Conservation (phyloP, 2,888 invertebrate species). For the Odontothrips loti region DNA sequence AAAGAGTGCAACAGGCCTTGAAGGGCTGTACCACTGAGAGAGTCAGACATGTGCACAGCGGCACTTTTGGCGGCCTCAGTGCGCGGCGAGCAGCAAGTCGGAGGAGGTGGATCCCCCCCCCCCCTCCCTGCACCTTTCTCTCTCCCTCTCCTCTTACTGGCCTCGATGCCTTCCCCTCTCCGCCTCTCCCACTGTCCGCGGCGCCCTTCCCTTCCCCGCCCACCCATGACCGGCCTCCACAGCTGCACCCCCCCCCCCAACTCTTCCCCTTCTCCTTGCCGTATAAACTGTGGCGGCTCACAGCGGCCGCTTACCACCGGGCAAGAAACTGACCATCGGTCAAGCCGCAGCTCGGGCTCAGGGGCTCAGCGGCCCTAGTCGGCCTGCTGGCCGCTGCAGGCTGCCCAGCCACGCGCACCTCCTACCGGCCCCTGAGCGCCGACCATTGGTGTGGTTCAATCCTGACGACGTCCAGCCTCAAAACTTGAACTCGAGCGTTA, state of each 20-base stretch:
- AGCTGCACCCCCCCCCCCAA: not conserved
- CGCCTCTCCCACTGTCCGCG: not conserved
- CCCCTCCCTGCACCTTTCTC: not conserved
- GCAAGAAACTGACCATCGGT: not conserved
- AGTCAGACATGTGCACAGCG: not conserved
- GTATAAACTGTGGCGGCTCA: too few species aligned
- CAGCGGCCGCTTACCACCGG: not conserved
- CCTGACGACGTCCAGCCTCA: constrained; percentile 8
- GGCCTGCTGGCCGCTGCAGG: too few species aligned
- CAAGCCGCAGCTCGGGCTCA: not conserved
- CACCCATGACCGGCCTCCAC: too few species aligned
- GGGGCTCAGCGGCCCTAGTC: not conserved
- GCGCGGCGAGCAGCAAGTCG: not conserved
- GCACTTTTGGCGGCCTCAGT: not conserved
- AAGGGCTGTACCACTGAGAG: not conserved
- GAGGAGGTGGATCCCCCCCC: constrained; percentile 2
- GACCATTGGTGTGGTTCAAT: not conserved
- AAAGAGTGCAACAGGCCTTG: not conserved
- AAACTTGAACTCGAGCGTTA: not conserved
- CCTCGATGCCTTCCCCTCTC: not conserved
- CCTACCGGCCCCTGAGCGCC: not conserved
- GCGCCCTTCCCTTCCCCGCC: not conserved
- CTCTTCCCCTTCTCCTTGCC: not conserved
- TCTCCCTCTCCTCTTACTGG: not conserved
- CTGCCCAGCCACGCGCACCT: not conserved